Conservation (phyloP, 2,113 vertebrate genomes). For the Dipodomys stephensi region DNA sequence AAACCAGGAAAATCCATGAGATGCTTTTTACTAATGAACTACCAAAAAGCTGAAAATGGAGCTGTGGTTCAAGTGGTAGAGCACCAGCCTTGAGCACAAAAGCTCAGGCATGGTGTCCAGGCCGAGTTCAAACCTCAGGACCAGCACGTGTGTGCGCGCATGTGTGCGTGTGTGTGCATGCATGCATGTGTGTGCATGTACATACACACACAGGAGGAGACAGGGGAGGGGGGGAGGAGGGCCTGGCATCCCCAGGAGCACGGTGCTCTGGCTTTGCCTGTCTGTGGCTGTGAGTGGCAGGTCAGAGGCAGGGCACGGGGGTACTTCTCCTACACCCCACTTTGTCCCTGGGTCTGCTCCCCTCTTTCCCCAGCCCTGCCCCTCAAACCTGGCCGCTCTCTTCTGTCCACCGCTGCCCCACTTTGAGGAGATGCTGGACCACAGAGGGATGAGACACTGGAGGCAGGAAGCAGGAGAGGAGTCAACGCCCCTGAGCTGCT, state of each 20-base stretch:
- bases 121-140: too few relatives aligned
- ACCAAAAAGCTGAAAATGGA: too few relatives aligned
- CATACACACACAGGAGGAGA: too few relatives aligned
- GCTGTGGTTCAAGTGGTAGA: too few relatives aligned
- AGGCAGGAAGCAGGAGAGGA: not conserved
- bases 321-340: not conserved
- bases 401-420: not conserved
- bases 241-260: not conserved
- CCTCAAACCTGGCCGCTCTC: not conserved
- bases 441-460: not conserved
- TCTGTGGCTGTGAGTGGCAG: not conserved
- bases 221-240: not conserved
- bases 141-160: too few relatives aligned
- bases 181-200: too few relatives aligned
- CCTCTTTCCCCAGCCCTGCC: too few relatives aligned
- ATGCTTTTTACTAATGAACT: too few relatives aligned
- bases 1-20: too few relatives aligned
- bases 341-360: not conserved
- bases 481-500: not conserved
- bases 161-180: too few relatives aligned
- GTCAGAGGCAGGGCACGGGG: accelerated
- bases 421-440: not conserved
- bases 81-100: too few relatives aligned
- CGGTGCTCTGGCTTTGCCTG: not conserved
- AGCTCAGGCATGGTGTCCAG: too few relatives aligned